These are phyloP conservation scores for Rhinopithecus roxellana DNA, from an alignment of 2,113 vertebrate genomes.

Conservation along the genomic window DNA sequence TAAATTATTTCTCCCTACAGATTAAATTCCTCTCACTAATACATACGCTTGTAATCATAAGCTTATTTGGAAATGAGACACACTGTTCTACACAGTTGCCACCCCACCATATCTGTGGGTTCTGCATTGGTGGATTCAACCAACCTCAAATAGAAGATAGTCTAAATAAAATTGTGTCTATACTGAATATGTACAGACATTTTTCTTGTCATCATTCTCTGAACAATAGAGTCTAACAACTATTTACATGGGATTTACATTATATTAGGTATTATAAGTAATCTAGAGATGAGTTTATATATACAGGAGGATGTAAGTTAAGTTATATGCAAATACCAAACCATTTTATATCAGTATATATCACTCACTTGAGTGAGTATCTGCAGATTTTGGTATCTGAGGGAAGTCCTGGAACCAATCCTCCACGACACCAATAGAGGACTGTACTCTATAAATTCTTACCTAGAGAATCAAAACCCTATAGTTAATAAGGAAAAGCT, in stretches of 20 bases:
- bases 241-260: not conserved
- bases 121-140: not conserved
- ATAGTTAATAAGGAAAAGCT: not conserved
- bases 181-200: not conserved
- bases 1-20: not conserved
- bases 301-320: not conserved
- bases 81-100: not conserved
- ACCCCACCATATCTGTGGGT: not conserved
- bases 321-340: not conserved
- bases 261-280: not conserved
- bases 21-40: not conserved
- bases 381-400: not conserved
- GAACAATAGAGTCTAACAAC: not conserved
- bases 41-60: not conserved
- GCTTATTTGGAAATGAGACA: slow-evolving; percentile 3
- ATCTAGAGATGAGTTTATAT: not conserved
- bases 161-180: not conserved
- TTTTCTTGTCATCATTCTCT: not conserved
- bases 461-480: slow-evolving; percentile 1
- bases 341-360: not conserved
- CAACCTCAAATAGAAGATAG: not conserved
- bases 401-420: not conserved
- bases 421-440: not conserved
- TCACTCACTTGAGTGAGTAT: not conserved
- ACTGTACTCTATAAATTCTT: not conserved